A percentile compares a stretch with the other conserved stretches of the same genome.
Conservation (phyloP, 2,888 invertebrate species). For the Emmelina monodactyla region DNA sequence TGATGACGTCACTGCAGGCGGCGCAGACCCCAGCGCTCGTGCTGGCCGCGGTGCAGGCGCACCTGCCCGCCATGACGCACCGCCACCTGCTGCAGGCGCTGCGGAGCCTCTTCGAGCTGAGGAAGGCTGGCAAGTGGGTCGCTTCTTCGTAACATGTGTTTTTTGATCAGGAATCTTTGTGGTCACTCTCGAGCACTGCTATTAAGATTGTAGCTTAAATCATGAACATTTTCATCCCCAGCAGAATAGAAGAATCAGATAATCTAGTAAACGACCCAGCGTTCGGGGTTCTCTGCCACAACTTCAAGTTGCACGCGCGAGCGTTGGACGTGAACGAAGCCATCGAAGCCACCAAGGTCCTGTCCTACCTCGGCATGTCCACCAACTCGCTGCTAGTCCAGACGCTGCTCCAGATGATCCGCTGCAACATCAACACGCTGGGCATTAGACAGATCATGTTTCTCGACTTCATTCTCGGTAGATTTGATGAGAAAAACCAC, state of each 20-base stretch:
- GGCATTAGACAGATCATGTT: conserved; percentile 69
- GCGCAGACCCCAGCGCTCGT: conserved; percentile 46
- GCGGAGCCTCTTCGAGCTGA: conserved; percentile 59
- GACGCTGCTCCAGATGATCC: conserved; percentile 69
- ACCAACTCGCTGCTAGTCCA: conserved; percentile 66
- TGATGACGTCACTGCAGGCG: conserved; percentile 48
- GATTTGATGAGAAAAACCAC: conserved; percentile 56
- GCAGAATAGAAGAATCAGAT: no score
- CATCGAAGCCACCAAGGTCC: conserved; percentile 66
- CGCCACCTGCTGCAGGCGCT: conserved; percentile 66
- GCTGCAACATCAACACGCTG: conserved; percentile 68
- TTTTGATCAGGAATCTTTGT: no score
- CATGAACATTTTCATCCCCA: no score
- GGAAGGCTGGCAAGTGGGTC: conserved; percentile 57
- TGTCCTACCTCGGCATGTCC: conserved; percentile 66
- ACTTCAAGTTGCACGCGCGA: conserved; percentile 62
- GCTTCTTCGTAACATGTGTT: no score
- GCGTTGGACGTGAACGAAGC: conserved; percentile 58
- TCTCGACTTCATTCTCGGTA: conserved; percentile 64
- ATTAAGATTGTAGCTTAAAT: no score
- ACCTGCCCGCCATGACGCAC: conserved; percentile 47
- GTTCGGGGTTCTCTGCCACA: conserved; percentile 66
- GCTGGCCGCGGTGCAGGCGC: conserved; percentile 49
- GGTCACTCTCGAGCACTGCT: no score
- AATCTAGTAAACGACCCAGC: conserved; percentile 59